Evolutionary conservation across 2,888 invertebrate genomes (phyloP).

Genomic region (Meiosimyza platycephala): DNA sequence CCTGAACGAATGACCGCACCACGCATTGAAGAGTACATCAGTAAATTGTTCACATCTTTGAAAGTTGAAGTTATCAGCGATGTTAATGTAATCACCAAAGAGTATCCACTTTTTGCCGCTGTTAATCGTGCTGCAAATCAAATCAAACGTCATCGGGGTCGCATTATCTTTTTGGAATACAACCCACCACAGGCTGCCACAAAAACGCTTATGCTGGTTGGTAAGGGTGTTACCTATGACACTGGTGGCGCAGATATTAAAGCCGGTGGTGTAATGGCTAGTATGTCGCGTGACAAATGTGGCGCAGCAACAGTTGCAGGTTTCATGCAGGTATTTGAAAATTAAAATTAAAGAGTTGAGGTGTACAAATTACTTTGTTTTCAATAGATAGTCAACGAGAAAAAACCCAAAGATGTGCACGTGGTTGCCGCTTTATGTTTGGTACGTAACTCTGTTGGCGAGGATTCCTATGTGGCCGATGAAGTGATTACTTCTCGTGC

Average conservation of each 20-base stretch:
- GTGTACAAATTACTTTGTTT: not conserved
- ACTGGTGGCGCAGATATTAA: conserved; percentile 90
- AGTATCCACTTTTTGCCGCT: conserved; percentile 86
- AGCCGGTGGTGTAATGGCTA: conserved; percentile 83
- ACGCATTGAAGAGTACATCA: conserved; percentile 80
- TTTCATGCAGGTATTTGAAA: conserved; percentile 81
- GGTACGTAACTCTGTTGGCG: conserved; percentile 92
- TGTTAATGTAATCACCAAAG: conserved; percentile 71
- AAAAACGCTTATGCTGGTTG: conserved; percentile 86
- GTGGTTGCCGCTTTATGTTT: conserved; percentile 86
- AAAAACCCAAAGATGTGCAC: conserved; percentile 77
- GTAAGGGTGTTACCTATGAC: conserved; percentile 92
- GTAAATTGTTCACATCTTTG: conserved; percentile 72
- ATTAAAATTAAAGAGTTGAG: not conserved
- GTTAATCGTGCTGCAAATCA: conserved; percentile 83
- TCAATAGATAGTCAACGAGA: conserved; percentile 56
- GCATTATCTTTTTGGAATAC: conserved; percentile 89
- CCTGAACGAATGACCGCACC: conserved; percentile 92
- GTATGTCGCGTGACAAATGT: conserved; percentile 95
- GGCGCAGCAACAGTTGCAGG: conserved; percentile 94
- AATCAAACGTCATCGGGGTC: conserved; percentile 73
- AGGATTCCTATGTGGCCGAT: conserved; percentile 89
- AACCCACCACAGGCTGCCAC: conserved; percentile 70
- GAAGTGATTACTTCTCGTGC: conserved; percentile 87
- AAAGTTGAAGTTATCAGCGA: conserved; percentile 75